Conservation (phyloP, 2,888 invertebrate species). For the Gandaritis pyraliata region DNA sequence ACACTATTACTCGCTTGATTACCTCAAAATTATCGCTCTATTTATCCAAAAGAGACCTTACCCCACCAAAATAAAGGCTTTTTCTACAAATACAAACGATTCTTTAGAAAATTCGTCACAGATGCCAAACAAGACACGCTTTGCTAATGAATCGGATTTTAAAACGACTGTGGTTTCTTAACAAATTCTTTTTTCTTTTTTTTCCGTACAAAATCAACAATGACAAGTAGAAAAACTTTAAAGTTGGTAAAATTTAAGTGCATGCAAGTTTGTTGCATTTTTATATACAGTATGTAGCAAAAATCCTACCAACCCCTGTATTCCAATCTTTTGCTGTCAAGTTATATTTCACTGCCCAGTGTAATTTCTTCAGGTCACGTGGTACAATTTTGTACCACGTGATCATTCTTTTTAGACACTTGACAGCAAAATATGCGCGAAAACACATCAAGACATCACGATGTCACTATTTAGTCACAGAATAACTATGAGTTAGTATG, state of each 20-base stretch:
- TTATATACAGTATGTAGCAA: no score
- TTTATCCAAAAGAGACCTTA: constrained; percentile 31
- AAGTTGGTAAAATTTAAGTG: constrained; percentile 26
- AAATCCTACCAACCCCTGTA: no score
- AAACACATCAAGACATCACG: no score
- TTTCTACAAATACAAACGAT: constrained; percentile 13
- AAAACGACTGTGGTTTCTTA: constrained; percentile 58
- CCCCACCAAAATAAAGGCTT: constrained; percentile 10
- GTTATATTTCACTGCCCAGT: no score
- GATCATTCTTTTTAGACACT: no score
- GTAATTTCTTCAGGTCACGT: no score
- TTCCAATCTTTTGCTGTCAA: no score
- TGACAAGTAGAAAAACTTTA: constrained; percentile 35
- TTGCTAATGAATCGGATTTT: constrained; percentile 64
- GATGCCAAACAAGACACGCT: constrained; percentile 69
- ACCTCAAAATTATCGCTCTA: constrained; percentile 12
- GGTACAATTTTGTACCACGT: no score
- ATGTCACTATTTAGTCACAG: no score
- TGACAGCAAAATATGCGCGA: no score
- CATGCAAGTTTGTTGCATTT: no score
- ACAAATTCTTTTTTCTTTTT: constrained; percentile 43
- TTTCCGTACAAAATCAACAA: constrained; percentile 44
- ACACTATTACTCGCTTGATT: constrained; percentile 36
- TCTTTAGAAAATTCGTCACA: constrained; percentile 40
- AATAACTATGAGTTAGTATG: no score